Evolutionary conservation across 1,140 invertebrate genomes (phyloP), one percentile per base, ranked within the genome.

Genomic region (Aphaenogaster rudis): DNA sequence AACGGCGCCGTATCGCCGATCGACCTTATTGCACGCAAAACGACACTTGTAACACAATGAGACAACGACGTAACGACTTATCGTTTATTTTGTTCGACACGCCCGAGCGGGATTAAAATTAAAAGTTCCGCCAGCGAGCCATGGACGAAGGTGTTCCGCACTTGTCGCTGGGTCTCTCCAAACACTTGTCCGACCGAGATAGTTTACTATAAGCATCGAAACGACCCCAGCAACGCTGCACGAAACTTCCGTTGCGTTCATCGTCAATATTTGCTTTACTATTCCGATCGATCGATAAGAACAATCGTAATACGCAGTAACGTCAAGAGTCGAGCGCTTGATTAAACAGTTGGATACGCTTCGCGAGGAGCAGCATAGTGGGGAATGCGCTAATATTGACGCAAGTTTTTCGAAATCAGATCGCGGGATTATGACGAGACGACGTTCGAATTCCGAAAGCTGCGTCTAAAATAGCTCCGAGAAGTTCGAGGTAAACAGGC

Each of bases 281-380:
- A 72, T 45, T 21, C 13, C 78, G 48, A 81, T 76, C 17, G 63
- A 50, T 66, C 48, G 48, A 57, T 54, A 69, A 71, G 48, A 71
- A 78, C 76, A 78, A 48, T 64, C 36, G 57, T 36, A 72, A 72
- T 33, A 72, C 45, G 69, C 28, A 57, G 54, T 42, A 11, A 52
- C 63, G 28, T 13, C 36, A 33, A 74, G 69, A 54, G 42, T 21
- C 39, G 7, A 42, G 52, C 21, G 64, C 45, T 72, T 52, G 71
- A 87, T 78, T 81, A 59, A 78, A 88, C 42, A 77, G 17, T 48
- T 13, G 45, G 33, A 66, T n/a, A 33, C 6, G 61, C 39, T 13
- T 50, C n/a, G 15, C 42, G 21, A 50, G 45, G 7, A 50, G 45
- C 63, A 48, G 9, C 13, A 9, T 11, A 7, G 2, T 9, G 48